A percentile compares a stretch with the other conserved stretches of the same genome.
Conservation (phyloP, 2,113 vertebrate genomes). For the Rhipidura dahli region DNA sequence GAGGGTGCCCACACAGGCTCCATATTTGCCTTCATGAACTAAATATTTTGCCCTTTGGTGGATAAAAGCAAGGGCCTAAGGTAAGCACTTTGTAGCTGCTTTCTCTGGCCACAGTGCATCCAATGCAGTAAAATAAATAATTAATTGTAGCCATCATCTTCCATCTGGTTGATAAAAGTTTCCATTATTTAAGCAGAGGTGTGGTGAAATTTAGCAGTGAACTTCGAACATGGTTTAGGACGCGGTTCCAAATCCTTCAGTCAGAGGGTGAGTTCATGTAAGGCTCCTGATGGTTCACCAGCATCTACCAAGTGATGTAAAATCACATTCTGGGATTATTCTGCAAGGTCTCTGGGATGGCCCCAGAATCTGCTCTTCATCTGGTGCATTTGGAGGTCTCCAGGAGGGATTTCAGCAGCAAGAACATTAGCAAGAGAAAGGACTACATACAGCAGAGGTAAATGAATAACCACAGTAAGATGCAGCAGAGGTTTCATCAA, state of each 20-base stretch:
- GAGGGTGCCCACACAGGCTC: neutral
- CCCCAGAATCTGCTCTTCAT: neutral
- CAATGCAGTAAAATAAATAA: neutral
- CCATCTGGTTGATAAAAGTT: neutral
- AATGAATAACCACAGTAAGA: neutral
- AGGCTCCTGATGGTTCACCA: neutral
- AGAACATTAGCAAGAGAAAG: neutral
- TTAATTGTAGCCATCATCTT: neutral
- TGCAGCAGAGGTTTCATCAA: neutral
- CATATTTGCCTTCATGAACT: rapidly evolving
- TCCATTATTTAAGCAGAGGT: neutral
- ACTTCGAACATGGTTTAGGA: neutral
- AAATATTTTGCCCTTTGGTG: neutral
- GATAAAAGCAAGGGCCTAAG: neutral
- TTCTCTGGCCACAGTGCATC: neutral
- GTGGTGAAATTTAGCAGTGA: neutral
- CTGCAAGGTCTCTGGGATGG: neutral
- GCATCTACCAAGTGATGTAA: neutral
- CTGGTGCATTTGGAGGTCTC: neutral
- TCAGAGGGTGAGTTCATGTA: neutral
- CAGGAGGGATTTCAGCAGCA: neutral
- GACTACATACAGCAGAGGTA: neutral
- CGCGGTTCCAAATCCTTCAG: neutral
- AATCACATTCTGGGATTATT: neutral
- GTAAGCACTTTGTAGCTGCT: neutral